Percentiles rank a stretch among this genome's conserved stretches.
These are phyloP conservation scores for Otus scops DNA, from an alignment of 2,797 vertebrate genomes.

Conservation along the genomic window DNA sequence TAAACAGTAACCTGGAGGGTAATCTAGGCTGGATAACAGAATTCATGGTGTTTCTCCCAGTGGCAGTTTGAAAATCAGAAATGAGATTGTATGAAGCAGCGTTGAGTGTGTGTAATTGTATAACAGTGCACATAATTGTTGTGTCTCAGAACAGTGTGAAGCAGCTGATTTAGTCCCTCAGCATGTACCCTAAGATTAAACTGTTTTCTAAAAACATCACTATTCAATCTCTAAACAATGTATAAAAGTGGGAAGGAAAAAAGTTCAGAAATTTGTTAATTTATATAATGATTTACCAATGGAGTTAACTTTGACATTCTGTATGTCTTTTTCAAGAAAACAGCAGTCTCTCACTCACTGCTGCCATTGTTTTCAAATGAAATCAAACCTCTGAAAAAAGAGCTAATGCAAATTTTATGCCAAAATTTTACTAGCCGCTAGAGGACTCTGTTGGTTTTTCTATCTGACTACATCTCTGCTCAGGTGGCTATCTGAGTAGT, in stretches of 20 bases:
- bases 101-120: not conserved
- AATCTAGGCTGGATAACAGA: not conserved
- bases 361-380: not conserved
- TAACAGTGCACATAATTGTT: not conserved
- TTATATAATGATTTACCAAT: not conserved
- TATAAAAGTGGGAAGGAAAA: not conserved
- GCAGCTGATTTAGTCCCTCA: not conserved
- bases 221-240: not conserved
- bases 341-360: not conserved
- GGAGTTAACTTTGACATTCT: not conserved
- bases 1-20: not conserved
- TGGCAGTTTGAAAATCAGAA: not conserved
- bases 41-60: not conserved
- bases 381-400: not conserved
- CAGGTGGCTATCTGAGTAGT: not conserved
- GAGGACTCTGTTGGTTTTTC: conserved; percentile 56
- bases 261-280: not conserved
- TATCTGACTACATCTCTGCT: not conserved
- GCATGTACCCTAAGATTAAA: not conserved
- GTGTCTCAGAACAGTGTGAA: not conserved
- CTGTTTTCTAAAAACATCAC: not conserved
- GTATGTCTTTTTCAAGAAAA: not conserved
- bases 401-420: not conserved
- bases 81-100: not conserved
- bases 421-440: conserved; percentile 54